phyloP scores from a whole-genome alignment of 2,797 vertebrate genomes.

The Eospalax fontanierii region DNA sequence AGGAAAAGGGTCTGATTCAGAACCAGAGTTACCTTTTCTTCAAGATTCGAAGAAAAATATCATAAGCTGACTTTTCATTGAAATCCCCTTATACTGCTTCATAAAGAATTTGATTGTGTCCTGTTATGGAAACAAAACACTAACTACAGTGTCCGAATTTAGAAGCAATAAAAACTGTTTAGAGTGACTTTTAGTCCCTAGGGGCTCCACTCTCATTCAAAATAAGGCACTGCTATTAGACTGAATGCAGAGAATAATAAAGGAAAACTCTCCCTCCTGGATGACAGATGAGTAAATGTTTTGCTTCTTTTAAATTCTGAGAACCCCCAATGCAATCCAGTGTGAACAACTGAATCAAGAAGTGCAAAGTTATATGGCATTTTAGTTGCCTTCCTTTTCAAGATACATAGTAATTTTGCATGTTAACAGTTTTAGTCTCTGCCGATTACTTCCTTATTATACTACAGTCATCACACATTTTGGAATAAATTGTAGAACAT shows the following conservation, averaged over 20 bases:
- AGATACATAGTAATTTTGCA: slow-evolving; percentile 73
- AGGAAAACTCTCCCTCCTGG: slow-evolving; percentile 68
- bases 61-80: slow-evolving; percentile 9
- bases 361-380: slow-evolving; percentile 66
- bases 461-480: slow-evolving; percentile 62
- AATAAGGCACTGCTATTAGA: slow-evolving; percentile 7
- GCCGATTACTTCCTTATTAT: slow-evolving; percentile 38
- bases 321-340: slow-evolving; percentile 71
- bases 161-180: background rate
- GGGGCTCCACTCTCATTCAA: background rate
- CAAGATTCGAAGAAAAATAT: background rate
- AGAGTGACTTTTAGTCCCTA: slow-evolving; percentile 39
- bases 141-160: slow-evolving; percentile 6
- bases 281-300: slow-evolving; percentile 44
- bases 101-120: background rate
- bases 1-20: slow-evolving; percentile 22
- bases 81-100: background rate
- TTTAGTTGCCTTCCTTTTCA: slow-evolving; percentile 77
- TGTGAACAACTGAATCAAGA: slow-evolving; percentile 74
- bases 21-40: slow-evolving; percentile 26
- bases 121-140: slow-evolving; percentile 20
- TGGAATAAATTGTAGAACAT: slow-evolving; percentile 59
- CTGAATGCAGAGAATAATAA: slow-evolving; percentile 53
- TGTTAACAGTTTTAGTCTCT: slow-evolving; percentile 66
- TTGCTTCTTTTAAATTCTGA: slow-evolving; percentile 70